Base-by-base conservation (phyloP, 2,113 vertebrate genomes). In the Rhynchomys soricoides region DNA sequence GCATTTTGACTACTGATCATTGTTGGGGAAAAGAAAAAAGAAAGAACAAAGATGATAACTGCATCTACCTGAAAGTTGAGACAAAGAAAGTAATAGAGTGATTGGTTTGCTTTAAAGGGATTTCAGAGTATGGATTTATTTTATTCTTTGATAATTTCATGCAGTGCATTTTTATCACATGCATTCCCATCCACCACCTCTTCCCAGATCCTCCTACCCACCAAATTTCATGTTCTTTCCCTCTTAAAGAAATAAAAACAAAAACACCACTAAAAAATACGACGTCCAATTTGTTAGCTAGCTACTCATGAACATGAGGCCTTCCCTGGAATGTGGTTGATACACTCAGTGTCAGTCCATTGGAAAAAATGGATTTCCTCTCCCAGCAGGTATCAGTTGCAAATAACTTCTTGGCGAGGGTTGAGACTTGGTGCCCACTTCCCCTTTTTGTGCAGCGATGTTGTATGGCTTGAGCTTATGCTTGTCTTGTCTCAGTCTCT, bases 111-210 rank as follows among this genome's bases (percentile, higher is more conserved):
- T 91, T 70, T 93, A 31, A 79, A 93, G 52, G 43, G 15, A 68
- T 93, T 96, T 89, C 45, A 55, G 48, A 82, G n/a, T 95, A 94
- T 40, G 43, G 37, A 50, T 96, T 95, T 82, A 13, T 70, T 94
- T 95, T 34, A 85, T 83, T 59, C 55, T 62, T 43, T 62, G 55
- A 62, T 59, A 45, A 64, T 85, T 43, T 85, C 26, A 45, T 85
- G 31, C 4, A 85, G 81, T 62, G 59, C 7, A 64, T 45, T 64
- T 43, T 64, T 64, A 45, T 45, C 57, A 85, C 19, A 85, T 85
- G 3, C 40, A 43, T 85, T 85, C 40, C 57, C 59, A 85, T 85
- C 81, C 40, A 85, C n/a, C 26, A 29, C 40, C n/a, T 83, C 81
- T 31, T 83, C 81, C n/a, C n/a, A 83, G 57, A 43, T 43, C 57